A percentile compares a stretch with the other conserved stretches of the same genome.
Conservation (phyloP, 2,888 invertebrate genomes). For the Dryobotodes eremita region DNA sequence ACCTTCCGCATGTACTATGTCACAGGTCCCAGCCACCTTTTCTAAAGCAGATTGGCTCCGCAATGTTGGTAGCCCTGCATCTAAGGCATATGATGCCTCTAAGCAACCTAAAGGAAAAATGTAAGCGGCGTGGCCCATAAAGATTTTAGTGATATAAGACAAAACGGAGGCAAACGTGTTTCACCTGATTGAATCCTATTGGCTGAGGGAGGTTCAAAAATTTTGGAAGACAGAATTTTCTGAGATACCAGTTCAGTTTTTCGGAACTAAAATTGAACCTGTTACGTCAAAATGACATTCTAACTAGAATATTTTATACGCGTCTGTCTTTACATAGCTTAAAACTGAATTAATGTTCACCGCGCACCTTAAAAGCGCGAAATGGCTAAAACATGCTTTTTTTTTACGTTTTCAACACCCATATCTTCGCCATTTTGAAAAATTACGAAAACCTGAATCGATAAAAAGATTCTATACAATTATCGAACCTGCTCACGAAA, state of each 20-base stretch:
- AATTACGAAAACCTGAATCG: too few relatives aligned
- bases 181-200: slow-evolving; percentile 60
- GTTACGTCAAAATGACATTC: not conserved
- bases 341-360: too few relatives aligned
- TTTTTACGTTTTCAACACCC: too few relatives aligned
- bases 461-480: too few relatives aligned
- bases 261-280: not conserved
- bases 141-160: slow-evolving; percentile 60
- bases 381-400: too few relatives aligned
- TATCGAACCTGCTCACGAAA: too few relatives aligned
- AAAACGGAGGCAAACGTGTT: slow-evolving; percentile 43
- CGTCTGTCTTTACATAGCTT: too few relatives aligned
- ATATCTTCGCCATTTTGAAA: too few relatives aligned
- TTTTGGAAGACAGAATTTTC: not conserved
- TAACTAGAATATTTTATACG: not conserved
- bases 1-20: too few relatives aligned
- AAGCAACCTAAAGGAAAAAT: slow-evolving; percentile 57
- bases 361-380: too few relatives aligned
- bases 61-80: slow-evolving; percentile 53
- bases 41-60: not conserved
- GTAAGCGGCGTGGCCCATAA: slow-evolving; percentile 48
- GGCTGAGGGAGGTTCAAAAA: not conserved
- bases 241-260: not conserved
- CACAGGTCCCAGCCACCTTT: not conserved
- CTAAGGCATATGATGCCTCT: slow-evolving; percentile 48